Evolutionary conservation across 2,888 invertebrate species (phyloP), one percentile per base, ranked within the genome.

Genomic region (Protula sp.): DNA sequence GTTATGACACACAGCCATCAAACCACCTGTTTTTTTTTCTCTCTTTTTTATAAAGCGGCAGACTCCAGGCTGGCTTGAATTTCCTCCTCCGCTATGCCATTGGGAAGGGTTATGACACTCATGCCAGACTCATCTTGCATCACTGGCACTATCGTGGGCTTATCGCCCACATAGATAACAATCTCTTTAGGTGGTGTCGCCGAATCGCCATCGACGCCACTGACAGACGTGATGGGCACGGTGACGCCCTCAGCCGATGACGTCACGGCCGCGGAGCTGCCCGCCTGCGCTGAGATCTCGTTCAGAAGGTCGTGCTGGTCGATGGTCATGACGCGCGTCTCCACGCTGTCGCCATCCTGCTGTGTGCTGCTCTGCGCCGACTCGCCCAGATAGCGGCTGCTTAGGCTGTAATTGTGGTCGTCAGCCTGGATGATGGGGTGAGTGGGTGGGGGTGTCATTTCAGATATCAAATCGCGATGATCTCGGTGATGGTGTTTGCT

Each of bases 351-450:
- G 5, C 50, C 50, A 22, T 22, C 19, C 14, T 24, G 22, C 14
- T 50, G 14, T 19, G 50, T 50, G 4, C 9, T 19, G 24, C 5
- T 24, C 9, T 50, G 14, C 5, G 9, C 50, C 9, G 38, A 38
- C 9, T 9, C 9, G 9, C 38, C 38, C 38, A 38, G 9, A 5
- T 50, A n/a, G 22, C 24, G 14, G 24, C 50, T 50, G 50, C 50
- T 50, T 4, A 50, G 50, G 24, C 50, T 50, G 50, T 50, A 50
- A 26, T 26, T 50, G 50, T 50, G 50, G 50, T 50, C 50, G 24
- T 50, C 50, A n/a, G 50, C 9, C 9, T 19, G 50, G 50, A 50
- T 24, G 50, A 50, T 50, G 50, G 50, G 50, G 24, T 9, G 5
- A 26, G 50, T 50, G 22, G 50, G 50, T 24, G 50, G 50, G 24